These are phyloP conservation scores for Circaetus gallicus DNA, from an alignment of 2,113 vertebrate species.

Conservation along the genomic window DNA sequence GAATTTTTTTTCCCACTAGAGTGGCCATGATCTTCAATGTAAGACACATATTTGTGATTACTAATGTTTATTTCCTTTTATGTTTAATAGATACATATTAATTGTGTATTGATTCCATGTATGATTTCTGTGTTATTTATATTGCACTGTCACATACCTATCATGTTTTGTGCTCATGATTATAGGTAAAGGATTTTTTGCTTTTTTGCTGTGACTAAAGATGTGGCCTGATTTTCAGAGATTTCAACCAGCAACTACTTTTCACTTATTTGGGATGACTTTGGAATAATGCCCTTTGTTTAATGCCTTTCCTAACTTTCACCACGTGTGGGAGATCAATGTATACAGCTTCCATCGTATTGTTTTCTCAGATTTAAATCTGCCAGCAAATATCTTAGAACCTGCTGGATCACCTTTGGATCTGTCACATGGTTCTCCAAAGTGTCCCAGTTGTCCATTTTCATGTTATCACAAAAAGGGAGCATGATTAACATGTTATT, in stretches of 20 bases:
- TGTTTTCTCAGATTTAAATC: background rate
- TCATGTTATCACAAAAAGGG: background rate
- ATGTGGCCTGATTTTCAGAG: background rate
- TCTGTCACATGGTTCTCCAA: background rate
- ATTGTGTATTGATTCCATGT: background rate
- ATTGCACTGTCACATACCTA: background rate
- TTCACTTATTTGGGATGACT: background rate
- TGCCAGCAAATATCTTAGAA: background rate
- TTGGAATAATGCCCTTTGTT: background rate
- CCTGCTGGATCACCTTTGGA: background rate
- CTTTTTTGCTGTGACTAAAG: background rate
- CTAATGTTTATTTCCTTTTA: background rate
- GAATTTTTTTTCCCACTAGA: background rate
- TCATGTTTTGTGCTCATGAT: background rate
- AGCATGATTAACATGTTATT: fast-evolving
- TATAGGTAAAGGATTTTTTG: background rate
- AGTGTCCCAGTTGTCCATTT: background rate
- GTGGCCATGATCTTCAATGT: background rate
- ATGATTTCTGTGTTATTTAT: background rate
- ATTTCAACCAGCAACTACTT: background rate
- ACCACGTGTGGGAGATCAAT: fast-evolving
- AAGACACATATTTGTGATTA: background rate
- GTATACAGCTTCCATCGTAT: background rate
- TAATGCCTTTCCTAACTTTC: background rate
- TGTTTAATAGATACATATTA: background rate